Percentiles rank a stretch among this genome's conserved stretches.
These are phyloP conservation scores for Nesidiocoris tenuis DNA, from an alignment of 2,888 invertebrate species.

Conservation along the genomic window DNA sequence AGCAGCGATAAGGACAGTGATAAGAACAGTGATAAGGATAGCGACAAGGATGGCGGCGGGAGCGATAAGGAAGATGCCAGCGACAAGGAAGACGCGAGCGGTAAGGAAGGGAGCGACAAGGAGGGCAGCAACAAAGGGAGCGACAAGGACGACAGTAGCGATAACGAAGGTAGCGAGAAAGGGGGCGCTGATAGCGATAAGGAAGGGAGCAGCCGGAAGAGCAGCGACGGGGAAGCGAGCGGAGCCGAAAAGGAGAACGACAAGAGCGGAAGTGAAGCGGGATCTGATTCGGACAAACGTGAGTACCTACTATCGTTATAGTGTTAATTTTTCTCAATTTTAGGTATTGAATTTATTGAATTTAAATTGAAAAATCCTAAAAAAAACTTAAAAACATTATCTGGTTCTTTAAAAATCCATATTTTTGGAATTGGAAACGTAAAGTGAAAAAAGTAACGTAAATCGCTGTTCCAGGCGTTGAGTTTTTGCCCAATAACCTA, in stretches of 20 bases:
- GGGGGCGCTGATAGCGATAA: slow-evolving; percentile 52
- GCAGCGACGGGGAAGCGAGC: slow-evolving; percentile 21
- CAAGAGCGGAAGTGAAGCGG: slow-evolving; percentile 17
- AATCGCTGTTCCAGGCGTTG: too few species aligned
- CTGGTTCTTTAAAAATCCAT: too few species aligned
- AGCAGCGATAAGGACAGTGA: slow-evolving; percentile 52
- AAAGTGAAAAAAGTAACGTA: too few species aligned
- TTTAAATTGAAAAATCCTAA: too few species aligned
- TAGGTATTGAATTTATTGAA: not conserved
- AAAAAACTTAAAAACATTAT: too few species aligned
- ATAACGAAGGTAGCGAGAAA: slow-evolving; percentile 54
- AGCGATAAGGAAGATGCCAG: slow-evolving; percentile 45
- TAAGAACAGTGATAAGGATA: slow-evolving; percentile 30
- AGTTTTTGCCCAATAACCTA: too few species aligned
- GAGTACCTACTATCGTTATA: not conserved
- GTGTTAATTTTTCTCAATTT: not conserved
- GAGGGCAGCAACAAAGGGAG: slow-evolving; percentile 51
- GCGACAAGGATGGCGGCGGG: slow-evolving; percentile 49
- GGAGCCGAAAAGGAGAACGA: slow-evolving; percentile 11
- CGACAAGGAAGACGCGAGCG: slow-evolving; percentile 51
- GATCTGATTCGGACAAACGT: slow-evolving; percentile 33
- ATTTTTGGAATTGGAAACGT: too few species aligned
- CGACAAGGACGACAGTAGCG: slow-evolving; percentile 48
- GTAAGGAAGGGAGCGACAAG: slow-evolving; percentile 54
- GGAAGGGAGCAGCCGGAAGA: slow-evolving; percentile 1